Evolutionary conservation across 1,140 invertebrate genomes (phyloP), one percentile per base, ranked within the genome.

Genomic region (Notospermus geniculatus): DNA sequence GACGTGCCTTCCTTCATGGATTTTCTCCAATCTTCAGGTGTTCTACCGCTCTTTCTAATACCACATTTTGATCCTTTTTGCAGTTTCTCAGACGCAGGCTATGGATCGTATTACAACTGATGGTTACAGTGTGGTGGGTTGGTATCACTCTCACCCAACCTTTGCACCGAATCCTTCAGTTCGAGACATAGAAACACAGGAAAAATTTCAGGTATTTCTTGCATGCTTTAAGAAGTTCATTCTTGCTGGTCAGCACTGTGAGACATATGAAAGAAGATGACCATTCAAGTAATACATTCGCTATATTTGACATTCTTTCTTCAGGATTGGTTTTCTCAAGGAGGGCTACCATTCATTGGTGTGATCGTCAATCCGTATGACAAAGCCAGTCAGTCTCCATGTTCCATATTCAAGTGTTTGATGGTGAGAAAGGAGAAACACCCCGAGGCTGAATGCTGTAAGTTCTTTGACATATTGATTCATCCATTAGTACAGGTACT

Each of bases 101-200:
- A 80, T 82, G 64, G 84, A 86, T 60, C 71, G 70, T n/a, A 79
- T 88, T 15, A 76, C 80, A 29, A 67, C 72, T 28, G 71, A 76
- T 50, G 82, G 82, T 39, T 73, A 84, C 57, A 88, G 87, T 28
- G 82, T 96, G 11, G 89, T 97, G 32, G 94, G 93, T 2, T 96
- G 94, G 93, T 97, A 97, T 84, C 94, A 97, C 76, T 95, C 92
- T n/a, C 94, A 97, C 84, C 93, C 93, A 0, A 86, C 88, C 45
- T 89, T 91, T 62, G 87, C 90, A 65, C 90, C 92, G 11, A 90
- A 93, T 64, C 93, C 93, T 11, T 93, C 92, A 19, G 81, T 96
- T 0, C 84, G 91, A 50, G 95, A 97, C 79, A 75, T 88, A 22
- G 83, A 86, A 62, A 87, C 86, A 29, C 86, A 87, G 70, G 72